phyloP scores from a whole-genome alignment of 2,113 vertebrate genomes.

The Electrona antarctica region DNA sequence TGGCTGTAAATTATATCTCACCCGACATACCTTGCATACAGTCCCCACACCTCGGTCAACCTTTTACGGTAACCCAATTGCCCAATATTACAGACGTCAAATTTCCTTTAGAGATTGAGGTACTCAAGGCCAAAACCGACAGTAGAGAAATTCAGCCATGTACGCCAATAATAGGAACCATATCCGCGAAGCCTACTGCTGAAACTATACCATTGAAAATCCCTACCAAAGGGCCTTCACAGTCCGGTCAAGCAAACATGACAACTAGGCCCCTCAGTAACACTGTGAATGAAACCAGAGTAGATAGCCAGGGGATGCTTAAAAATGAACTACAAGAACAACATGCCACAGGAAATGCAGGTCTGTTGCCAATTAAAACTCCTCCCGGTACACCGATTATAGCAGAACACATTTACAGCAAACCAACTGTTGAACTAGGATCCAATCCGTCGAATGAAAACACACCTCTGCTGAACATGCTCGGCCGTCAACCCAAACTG shows the following conservation, averaged over 20 bases:
- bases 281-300: slow-evolving; percentile 1
- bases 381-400: background rate
- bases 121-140: background rate
- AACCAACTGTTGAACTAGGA: background rate
- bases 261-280: background rate
- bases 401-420: slow-evolving; percentile 20
- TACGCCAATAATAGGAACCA: background rate
- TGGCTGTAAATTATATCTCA: background rate
- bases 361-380: slow-evolving; percentile 8
- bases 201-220: background rate
- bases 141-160: background rate
- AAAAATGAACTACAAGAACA: slow-evolving; percentile 1
- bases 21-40: slow-evolving; percentile 10
- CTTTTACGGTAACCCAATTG: slow-evolving; percentile 9
- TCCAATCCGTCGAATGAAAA: slow-evolving; percentile 16
- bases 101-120: background rate
- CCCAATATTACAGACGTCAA: slow-evolving; percentile 15
- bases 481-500: slow-evolving; percentile 12
- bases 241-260: background rate
- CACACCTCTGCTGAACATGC: background rate
- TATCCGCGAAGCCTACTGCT: background rate
- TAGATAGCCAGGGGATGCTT: background rate
- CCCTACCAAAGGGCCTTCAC: slow-evolving; percentile 1
- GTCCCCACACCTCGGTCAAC: background rate
- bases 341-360: background rate